phyloP scores from a whole-genome alignment of 92 coral and sea anemone species.

The Palythoa grandis region DNA sequence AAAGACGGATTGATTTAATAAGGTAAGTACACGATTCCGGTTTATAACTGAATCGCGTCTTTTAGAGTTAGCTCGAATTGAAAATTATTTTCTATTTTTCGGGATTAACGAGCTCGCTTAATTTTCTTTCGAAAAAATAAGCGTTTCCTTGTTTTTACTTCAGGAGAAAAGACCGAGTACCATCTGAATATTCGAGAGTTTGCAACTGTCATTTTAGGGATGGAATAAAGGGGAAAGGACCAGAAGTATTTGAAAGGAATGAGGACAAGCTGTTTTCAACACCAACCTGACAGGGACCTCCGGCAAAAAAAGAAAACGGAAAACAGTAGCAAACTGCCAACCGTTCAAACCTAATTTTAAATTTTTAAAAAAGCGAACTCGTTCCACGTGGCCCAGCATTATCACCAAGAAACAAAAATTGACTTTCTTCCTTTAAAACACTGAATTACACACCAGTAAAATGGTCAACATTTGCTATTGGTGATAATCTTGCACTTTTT shows the following conservation, averaged over 20 bases:
- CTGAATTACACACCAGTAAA: too few species aligned
- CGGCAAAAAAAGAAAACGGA: not conserved
- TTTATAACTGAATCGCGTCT: not conserved
- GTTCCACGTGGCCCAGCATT: too few species aligned
- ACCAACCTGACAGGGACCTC: not conserved
- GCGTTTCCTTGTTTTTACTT: not conserved
- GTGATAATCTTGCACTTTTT: too few species aligned
- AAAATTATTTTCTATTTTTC: not conserved
- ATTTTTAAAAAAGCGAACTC: not conserved
- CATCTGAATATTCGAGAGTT: slow-evolving; percentile 12
- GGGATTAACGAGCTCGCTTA: not conserved
- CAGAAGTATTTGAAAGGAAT: not conserved
- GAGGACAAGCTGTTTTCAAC: not conserved
- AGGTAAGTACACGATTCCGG: slow-evolving; percentile 4
- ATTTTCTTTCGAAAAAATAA: not conserved
- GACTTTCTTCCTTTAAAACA: too few species aligned
- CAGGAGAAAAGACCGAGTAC: not conserved
- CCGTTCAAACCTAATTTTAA: not conserved
- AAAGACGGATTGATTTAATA: not conserved
- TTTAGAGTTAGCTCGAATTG: not conserved
- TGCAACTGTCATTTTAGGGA: not conserved
- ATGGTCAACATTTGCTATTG: too few species aligned
- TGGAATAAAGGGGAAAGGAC: not conserved
- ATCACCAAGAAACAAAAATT: too few species aligned
- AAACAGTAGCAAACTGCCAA: not conserved